Percentiles rank a stretch among this genome's conserved stretches.
Evolutionary conservation across 2,888 invertebrate species (phyloP).

Genomic region (Drosophila austrosaltans): DNA sequence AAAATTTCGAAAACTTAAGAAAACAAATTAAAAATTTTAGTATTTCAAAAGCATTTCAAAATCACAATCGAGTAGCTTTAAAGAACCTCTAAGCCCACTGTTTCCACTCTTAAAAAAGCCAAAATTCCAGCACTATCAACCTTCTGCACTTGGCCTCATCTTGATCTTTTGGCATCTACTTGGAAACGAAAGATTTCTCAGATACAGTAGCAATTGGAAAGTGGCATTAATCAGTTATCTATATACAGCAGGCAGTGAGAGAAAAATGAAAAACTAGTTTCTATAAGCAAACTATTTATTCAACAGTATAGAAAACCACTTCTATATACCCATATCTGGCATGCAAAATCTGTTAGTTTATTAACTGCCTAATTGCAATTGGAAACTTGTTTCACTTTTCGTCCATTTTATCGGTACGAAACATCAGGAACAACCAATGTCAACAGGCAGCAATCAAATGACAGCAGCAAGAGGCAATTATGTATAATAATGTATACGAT

Average conservation of each 20-base stretch:
- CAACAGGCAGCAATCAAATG: constrained; percentile 59
- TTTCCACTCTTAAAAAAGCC: too few relatives aligned
- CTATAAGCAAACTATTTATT: constrained; percentile 3
- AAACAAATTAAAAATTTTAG: too few relatives aligned
- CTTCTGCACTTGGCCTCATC: neutral
- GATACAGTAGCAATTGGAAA: constrained; percentile 61
- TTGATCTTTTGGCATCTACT: constrained; percentile 60
- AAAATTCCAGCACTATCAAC: too few relatives aligned
- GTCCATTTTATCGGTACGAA: constrained; percentile 21
- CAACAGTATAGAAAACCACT: constrained; percentile 25
- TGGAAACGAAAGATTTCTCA: constrained; percentile 49
- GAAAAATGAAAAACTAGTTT: neutral
- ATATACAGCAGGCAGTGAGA: constrained; percentile 14
- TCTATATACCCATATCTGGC: constrained; percentile 27
- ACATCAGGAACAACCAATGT: constrained; percentile 41
- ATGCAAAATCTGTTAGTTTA: constrained; percentile 49
- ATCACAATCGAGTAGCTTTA: too few relatives aligned
- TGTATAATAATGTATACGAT: constrained; percentile 64
- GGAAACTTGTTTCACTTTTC: constrained; percentile 37
- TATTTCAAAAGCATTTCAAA: too few relatives aligned
- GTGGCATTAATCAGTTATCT: constrained; percentile 56
- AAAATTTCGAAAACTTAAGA: too few relatives aligned
- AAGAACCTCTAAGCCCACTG: too few relatives aligned
- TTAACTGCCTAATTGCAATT: constrained; percentile 68
- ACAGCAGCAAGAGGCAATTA: constrained; percentile 68